phyloP scores from a whole-genome alignment of 2,113 vertebrate genomes.

The Pogonocichla stellata region DNA sequence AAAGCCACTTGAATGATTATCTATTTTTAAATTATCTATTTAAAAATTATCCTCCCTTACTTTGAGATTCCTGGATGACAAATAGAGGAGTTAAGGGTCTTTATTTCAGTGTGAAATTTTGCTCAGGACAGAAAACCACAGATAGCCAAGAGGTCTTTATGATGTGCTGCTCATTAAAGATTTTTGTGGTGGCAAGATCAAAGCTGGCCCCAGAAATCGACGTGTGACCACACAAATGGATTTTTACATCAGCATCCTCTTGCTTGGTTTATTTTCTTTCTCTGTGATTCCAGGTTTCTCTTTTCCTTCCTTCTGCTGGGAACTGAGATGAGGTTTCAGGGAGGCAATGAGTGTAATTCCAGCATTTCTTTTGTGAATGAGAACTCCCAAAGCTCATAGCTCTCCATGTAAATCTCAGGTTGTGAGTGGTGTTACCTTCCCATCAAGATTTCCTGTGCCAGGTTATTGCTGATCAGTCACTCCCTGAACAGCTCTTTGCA shows the following conservation, averaged over 20 bases:
- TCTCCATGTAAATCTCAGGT: not conserved
- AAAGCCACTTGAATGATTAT: not conserved
- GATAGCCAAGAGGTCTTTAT: not conserved
- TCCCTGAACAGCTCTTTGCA: not conserved
- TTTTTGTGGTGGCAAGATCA: not conserved
- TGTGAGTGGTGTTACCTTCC: not conserved
- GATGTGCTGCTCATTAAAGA: not conserved
- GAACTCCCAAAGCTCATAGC: not conserved
- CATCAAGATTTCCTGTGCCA: not conserved
- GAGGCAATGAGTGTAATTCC: not conserved
- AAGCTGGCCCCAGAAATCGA: not conserved
- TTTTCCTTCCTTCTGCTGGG: not conserved
- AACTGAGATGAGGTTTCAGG: not conserved
- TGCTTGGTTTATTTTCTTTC: not conserved
- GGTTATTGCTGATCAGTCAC: not conserved
- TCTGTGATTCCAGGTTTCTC: not conserved
- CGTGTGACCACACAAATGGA: not conserved
- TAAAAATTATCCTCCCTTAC: not conserved
- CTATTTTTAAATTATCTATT: not conserved
- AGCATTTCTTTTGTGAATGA: not conserved
- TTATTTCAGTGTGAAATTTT: not conserved
- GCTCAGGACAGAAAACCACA: not conserved
- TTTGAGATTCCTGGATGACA: not conserved
- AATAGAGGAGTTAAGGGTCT: not conserved
- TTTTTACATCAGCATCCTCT: not conserved